Conservation (phyloP, 2,888 invertebrate genomes). For the Brenthis daphne region DNA sequence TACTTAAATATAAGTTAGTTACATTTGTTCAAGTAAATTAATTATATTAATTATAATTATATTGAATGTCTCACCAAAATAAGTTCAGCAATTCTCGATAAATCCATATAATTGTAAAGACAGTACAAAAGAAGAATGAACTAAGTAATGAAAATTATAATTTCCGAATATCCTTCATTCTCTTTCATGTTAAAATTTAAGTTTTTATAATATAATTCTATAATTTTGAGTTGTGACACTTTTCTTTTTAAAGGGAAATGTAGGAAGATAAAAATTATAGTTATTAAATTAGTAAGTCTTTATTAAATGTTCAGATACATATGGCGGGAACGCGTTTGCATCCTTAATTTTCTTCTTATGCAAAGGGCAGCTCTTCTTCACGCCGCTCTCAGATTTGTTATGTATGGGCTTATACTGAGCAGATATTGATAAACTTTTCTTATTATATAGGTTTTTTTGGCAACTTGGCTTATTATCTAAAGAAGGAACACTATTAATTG, state of each 20-base stretch:
- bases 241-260: neutral
- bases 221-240: no score
- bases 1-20: neutral
- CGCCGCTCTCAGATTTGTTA: conserved; percentile 70
- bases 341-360: conserved; percentile 70
- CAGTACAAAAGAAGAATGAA: no score
- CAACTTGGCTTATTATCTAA: conserved; percentile 49
- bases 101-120: no score
- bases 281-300: conserved; percentile 66
- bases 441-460: conserved; percentile 55
- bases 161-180: no score
- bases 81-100: neutral
- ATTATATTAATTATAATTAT: neutral
- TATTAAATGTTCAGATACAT: conserved; percentile 72
- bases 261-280: conserved; percentile 9
- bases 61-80: neutral
- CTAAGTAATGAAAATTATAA: no score
- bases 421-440: conserved; percentile 66
- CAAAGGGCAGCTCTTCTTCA: conserved; percentile 69
- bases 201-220: no score
- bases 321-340: conserved; percentile 56
- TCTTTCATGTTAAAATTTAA: no score
- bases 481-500: conserved; percentile 39
- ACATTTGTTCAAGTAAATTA: neutral
- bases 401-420: conserved; percentile 69